phyloP scores from a whole-genome alignment of 1,140 invertebrate species.

The Bombus difficillimus region DNA sequence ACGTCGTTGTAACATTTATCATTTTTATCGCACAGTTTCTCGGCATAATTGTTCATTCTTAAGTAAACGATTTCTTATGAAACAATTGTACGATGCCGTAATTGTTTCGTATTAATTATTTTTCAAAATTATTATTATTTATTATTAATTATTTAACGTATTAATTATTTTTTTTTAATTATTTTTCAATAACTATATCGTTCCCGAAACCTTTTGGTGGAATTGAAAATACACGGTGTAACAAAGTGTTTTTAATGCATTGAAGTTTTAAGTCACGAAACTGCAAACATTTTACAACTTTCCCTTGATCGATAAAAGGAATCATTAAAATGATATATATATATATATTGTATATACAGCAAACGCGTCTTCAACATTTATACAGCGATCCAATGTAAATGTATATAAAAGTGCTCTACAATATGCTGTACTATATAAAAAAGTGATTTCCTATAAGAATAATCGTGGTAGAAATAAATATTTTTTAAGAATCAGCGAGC shows the following conservation, averaged over 20 bases:
- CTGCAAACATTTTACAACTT: neutral
- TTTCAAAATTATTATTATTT: neutral
- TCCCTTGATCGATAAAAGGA: neutral
- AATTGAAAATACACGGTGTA: neutral
- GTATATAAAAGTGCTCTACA: neutral
- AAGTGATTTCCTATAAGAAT: neutral
- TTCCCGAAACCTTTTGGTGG: neutral
- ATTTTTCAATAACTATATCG: neutral
- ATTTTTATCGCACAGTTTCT: no score
- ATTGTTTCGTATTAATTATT: neutral
- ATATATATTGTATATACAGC: conserved; percentile 57
- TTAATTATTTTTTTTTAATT: neutral
- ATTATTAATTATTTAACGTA: no score
- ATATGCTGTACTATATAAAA: neutral
- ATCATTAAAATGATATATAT: conserved; percentile 40
- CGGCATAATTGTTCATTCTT: neutral
- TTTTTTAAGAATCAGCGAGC: neutral
- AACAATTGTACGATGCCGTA: neutral
- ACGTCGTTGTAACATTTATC: no score
- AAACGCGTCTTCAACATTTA: conserved; percentile 26
- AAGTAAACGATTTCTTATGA: neutral
- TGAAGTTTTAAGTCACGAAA: neutral
- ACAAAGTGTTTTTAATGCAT: neutral
- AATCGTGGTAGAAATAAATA: no score
- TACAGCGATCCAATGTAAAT: conserved; percentile 4